Conservation (phyloP, 2,113 vertebrate species). For the Gavialis gangeticus region DNA sequence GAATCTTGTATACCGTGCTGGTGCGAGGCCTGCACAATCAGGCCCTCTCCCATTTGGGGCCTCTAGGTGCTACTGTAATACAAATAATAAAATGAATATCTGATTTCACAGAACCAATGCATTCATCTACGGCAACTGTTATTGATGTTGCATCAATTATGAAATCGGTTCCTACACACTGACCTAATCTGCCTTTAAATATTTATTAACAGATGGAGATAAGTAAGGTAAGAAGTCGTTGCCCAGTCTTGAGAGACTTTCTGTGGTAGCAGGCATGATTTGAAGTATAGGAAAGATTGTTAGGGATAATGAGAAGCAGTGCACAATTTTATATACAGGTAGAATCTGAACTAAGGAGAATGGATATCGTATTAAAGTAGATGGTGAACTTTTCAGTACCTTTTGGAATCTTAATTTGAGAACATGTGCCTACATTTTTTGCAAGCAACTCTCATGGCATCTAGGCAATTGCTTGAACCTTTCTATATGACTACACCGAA, state of each 20-base stretch:
- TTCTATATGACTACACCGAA: background rate
- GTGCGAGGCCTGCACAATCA: background rate
- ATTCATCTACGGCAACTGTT: conserved; percentile 34
- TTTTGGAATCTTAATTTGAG: background rate
- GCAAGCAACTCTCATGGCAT: background rate
- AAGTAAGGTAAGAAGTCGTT: background rate
- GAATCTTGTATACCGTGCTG: background rate
- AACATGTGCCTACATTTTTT: background rate
- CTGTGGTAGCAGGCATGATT: background rate
- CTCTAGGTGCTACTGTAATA: background rate
- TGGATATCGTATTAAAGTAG: background rate
- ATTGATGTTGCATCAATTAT: background rate
- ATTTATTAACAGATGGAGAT: background rate
- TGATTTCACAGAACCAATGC: conserved; percentile 26
- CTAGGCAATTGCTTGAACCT: background rate
- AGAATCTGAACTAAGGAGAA: background rate
- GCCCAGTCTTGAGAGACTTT: background rate
- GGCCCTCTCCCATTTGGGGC: background rate
- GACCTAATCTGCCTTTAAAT: background rate
- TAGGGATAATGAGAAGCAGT: background rate
- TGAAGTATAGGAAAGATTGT: background rate
- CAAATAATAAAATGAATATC: background rate
- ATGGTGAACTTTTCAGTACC: background rate
- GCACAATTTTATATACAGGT: background rate
- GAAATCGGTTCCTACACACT: background rate